A percentile compares a stretch with the other conserved stretches of the same genome.
Evolutionary conservation across 2,113 vertebrate species (phyloP).

Genomic region (Notothenia coriiceps): DNA sequence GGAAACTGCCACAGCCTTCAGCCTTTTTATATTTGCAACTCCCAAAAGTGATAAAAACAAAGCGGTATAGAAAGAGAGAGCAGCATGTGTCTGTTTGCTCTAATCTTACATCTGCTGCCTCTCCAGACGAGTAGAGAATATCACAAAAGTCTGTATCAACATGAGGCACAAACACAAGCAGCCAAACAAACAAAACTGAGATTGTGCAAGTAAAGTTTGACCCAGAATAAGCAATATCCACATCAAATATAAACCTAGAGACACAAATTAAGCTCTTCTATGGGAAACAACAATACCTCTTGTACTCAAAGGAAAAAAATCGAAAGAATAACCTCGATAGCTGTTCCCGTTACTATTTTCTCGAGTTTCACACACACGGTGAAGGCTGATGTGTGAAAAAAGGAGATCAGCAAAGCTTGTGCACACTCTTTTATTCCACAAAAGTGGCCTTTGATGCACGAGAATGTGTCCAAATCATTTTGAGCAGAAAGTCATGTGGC

Average conservation of each 20-base stretch:
- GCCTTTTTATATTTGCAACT: not conserved
- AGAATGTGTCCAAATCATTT: not conserved
- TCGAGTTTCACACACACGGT: not conserved
- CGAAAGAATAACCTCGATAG: not conserved
- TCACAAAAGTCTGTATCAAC: not conserved
- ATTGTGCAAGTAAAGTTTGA: not conserved
- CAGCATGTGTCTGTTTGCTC: not conserved
- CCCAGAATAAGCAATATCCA: too few species aligned
- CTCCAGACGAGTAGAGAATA: not conserved
- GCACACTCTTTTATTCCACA: not conserved
- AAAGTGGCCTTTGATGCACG: constrained; percentile 7
- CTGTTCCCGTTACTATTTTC: not conserved
- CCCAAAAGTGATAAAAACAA: not conserved
- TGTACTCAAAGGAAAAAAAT: not conserved
- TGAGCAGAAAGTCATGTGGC: not conserved
- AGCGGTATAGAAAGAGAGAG: not conserved
- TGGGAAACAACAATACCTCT: not conserved
- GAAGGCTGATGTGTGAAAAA: not conserved
- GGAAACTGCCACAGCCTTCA: not conserved
- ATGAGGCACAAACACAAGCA: not conserved
- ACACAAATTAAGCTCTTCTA: not conserved
- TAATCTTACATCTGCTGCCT: not conserved
- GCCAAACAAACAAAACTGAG: not conserved
- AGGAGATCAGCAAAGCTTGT: not conserved
- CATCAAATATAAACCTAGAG: not conserved